Conservation (phyloP, 2,797 vertebrate genomes). For the Xenopus petersii region DNA sequence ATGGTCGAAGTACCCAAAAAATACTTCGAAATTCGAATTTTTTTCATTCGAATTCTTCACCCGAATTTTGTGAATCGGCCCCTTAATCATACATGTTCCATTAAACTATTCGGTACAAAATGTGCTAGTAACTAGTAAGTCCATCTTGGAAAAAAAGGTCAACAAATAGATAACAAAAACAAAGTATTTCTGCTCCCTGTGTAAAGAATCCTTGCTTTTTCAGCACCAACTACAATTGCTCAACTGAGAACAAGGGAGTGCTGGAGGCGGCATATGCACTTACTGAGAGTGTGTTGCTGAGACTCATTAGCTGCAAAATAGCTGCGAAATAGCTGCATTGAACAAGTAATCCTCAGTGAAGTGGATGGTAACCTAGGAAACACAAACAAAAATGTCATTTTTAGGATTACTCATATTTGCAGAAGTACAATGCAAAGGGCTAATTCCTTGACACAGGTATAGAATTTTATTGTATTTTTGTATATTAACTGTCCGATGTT, state of each 20-base stretch:
- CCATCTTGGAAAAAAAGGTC: constrained; percentile 15
- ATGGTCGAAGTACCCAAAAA: too few species aligned
- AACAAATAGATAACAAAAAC: constrained; percentile 1
- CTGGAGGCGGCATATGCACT: constrained; percentile 57
- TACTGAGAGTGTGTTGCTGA: constrained; percentile 82
- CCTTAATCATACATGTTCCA: background rate
- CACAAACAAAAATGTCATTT: constrained; percentile 38
- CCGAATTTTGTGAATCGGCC: too few species aligned
- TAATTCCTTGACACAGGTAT: constrained; percentile 24
- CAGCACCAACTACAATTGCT: constrained; percentile 20
- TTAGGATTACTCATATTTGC: constrained; percentile 27
- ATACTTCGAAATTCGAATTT: too few species aligned
- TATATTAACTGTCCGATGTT: background rate
- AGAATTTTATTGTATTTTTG: background rate
- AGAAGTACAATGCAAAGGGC: constrained; percentile 16
- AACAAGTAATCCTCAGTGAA: constrained; percentile 88
- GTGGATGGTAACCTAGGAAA: constrained; percentile 78
- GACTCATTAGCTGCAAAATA: constrained; percentile 87
- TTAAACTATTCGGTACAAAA: background rate
- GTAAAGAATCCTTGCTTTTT: constrained; percentile 8
- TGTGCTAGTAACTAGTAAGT: constrained; percentile 1
- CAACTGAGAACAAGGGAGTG: constrained; percentile 26
- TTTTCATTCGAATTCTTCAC: too few species aligned
- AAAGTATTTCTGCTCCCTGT: background rate
- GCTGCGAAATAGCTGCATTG: constrained; percentile 85